A percentile compares a stretch with the other conserved stretches of the same genome.
phyloP scores from a whole-genome alignment of 2,113 vertebrate genomes.

The Petromus typicus region DNA sequence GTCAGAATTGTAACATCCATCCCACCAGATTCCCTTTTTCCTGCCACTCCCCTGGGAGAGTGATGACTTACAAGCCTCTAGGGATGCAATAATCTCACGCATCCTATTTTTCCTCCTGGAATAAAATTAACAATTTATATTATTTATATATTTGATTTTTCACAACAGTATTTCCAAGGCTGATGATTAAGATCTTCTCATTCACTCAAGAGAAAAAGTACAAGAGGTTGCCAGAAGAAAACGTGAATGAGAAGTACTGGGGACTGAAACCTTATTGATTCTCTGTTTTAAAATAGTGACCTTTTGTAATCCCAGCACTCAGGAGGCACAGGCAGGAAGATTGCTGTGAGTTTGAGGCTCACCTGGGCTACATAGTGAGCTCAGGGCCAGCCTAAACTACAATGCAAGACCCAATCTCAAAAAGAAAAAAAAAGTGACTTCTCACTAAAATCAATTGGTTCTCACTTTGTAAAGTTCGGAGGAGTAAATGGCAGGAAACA shows the following conservation, averaged over 20 bases:
- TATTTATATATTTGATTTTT: background rate
- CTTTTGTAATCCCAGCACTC: too few relatives aligned
- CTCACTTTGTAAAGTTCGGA: background rate
- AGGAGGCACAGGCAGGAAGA: too few relatives aligned
- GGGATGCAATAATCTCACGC: background rate
- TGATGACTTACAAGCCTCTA: background rate
- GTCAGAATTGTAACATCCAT: background rate
- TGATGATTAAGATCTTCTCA: background rate
- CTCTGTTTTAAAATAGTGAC: background rate
- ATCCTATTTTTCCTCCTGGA: background rate
- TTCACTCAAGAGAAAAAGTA: background rate
- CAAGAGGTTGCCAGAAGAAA: background rate
- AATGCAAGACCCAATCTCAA: too few relatives aligned
- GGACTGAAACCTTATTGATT: background rate
- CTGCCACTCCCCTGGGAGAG: background rate
- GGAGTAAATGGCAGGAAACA: background rate
- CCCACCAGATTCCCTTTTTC: background rate
- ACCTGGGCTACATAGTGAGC: too few relatives aligned
- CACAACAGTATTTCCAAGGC: background rate
- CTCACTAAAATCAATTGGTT: background rate
- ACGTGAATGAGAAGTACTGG: background rate
- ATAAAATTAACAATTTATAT: background rate
- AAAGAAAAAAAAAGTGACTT: too few relatives aligned
- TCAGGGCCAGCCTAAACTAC: too few relatives aligned
- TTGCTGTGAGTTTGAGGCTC: too few relatives aligned